phyloP scores from a whole-genome alignment of 1,140 invertebrate genomes.

The Metopolophium dirhodum region DNA sequence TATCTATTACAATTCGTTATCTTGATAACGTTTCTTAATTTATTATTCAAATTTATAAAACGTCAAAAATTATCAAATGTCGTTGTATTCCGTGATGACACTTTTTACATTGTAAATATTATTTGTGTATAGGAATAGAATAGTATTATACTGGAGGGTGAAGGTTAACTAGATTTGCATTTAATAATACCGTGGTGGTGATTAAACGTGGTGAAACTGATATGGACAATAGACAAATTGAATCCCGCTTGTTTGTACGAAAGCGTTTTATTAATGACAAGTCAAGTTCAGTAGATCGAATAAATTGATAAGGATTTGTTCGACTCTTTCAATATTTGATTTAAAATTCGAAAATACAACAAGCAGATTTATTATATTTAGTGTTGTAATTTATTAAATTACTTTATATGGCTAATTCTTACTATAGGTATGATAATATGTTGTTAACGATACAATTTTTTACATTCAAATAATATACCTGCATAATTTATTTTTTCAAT shows the following conservation, averaged over 20 bases:
- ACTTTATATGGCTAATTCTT: not conserved
- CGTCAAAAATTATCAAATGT: constrained; percentile 14
- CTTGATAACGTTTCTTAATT: not conserved
- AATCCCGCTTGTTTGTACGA: not conserved
- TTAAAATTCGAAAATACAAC: not conserved
- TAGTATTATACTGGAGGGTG: not conserved
- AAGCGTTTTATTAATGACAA: constrained; percentile 7
- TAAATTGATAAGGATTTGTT: not conserved
- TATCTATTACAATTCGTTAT: not conserved
- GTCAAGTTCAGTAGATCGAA: not conserved
- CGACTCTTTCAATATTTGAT: constrained; percentile 4
- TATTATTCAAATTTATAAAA: constrained; percentile 6
- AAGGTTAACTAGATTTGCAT: constrained; percentile 27
- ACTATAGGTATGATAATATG: not conserved
- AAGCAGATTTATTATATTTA: not conserved
- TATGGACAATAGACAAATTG: constrained; percentile 18
- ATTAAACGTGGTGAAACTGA: not conserved
- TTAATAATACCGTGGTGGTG: not conserved
- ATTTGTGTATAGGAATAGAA: not conserved
- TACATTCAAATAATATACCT: not conserved
- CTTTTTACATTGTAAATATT: not conserved
- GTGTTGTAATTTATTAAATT: not conserved
- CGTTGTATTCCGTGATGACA: not conserved
- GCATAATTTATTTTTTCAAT: not conserved
- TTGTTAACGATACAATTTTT: not conserved